Evolutionary conservation across 2,797 vertebrate species (phyloP).

Genomic region (Diplodus sargus): DNA sequence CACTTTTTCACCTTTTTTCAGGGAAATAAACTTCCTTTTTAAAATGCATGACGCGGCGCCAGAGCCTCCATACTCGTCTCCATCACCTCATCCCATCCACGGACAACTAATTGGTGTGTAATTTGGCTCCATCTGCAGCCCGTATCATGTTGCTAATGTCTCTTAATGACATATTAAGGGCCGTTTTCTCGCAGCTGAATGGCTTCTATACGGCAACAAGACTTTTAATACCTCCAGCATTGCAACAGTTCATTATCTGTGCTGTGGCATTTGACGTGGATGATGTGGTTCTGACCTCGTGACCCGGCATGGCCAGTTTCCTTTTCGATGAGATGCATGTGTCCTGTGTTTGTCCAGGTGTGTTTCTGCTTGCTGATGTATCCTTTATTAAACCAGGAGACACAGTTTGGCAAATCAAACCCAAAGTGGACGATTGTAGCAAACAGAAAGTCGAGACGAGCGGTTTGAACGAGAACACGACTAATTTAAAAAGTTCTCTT

Average conservation of each 20-base stretch:
- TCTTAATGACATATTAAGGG: slow-evolving; percentile 72
- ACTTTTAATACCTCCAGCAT: slow-evolving; percentile 42
- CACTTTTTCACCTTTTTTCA: slow-evolving; percentile 57
- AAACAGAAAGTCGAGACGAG: neutral
- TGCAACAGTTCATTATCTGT: slow-evolving; percentile 49
- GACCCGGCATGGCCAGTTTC: neutral
- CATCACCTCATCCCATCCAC: slow-evolving; percentile 46
- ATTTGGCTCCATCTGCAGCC: slow-evolving; percentile 75
- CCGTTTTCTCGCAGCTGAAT: slow-evolving; percentile 42
- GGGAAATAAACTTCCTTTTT: slow-evolving; percentile 38
- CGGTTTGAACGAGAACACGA: neutral
- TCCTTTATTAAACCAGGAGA: neutral
- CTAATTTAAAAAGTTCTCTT: neutral
- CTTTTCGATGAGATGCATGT: neutral
- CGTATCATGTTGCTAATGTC: slow-evolving; percentile 72
- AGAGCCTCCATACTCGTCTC: slow-evolving; percentile 32
- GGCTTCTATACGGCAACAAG: slow-evolving; percentile 39
- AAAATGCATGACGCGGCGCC: slow-evolving; percentile 49
- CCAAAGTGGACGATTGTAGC: neutral
- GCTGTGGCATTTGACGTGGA: slow-evolving; percentile 39
- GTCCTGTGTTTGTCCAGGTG: neutral
- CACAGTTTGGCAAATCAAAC: neutral
- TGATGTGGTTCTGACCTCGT: slow-evolving; percentile 5
- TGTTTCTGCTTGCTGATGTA: neutral
- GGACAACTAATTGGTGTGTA: slow-evolving; percentile 68